Evolutionary conservation across 2,888 invertebrate genomes (phyloP), one percentile per base, ranked within the genome.

Genomic region (Cryptophagus acutangulus): DNA sequence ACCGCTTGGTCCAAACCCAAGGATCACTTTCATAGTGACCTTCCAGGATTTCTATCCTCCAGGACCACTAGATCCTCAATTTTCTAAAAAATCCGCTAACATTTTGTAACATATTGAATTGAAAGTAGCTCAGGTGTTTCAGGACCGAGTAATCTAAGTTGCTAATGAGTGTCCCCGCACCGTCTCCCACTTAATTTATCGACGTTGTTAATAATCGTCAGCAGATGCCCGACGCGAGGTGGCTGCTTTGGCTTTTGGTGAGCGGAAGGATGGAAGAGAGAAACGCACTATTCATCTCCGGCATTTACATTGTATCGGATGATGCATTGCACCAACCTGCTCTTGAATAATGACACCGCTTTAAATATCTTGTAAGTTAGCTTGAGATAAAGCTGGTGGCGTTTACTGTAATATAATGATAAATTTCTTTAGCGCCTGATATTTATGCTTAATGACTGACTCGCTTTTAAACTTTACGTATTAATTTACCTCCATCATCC

Each of bases 161-260:
- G n/a, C n/a, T n/a, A n/a, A n/a, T n/a, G n/a, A n/a, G n/a, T n/a
- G n/a, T n/a, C n/a, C n/a, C n/a, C n/a, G n/a, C n/a, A n/a, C n/a
- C n/a, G n/a, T n/a, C n/a, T n/a, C n/a, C n/a, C n/a, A n/a, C n/a
- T n/a, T n/a, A 58, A 61, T 61, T 60, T 59, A 60, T 61, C 53
- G 56, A 44, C 46, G 53, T 48, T 59, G 59, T 57, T 61, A 57
- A 59, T 61, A 61, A 60, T 59, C 55, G 55, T 48, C 44, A 50
- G 48, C 50, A 52, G 52, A 51, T 51, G 49, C 35, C 36, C 42
- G 17, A 10, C 15, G 6, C 5, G 6, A 6, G 26, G 26, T 16
- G 36, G 29, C 25, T 40, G 35, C 18, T 34, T 18, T 37, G n/a
- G 6, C 18, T 17, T 17, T n/a, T 34, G 38, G 34, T 40, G 25